These are phyloP conservation scores for Mycteria americana DNA, from an alignment of 2,797 vertebrate species.

Conservation along the genomic window DNA sequence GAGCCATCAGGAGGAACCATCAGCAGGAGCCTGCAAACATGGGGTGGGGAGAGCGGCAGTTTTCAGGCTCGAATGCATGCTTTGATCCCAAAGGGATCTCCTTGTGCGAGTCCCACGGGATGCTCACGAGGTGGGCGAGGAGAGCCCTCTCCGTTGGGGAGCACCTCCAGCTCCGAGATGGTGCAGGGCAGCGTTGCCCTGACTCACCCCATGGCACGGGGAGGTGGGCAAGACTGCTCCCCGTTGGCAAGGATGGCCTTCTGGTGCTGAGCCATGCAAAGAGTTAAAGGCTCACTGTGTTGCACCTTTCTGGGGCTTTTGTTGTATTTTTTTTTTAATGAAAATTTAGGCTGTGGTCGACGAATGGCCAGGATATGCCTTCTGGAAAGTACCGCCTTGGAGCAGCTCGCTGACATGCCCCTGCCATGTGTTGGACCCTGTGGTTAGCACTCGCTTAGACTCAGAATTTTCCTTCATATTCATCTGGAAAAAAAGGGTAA, in stretches of 20 bases:
- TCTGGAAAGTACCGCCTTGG: constrained; percentile 39
- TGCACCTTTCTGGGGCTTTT: not conserved
- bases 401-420: not conserved
- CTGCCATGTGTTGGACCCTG: not conserved
- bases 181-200: not conserved
- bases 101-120: not conserved
- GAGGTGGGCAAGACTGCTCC: rapidly evolving
- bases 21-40: not conserved
- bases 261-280: not conserved
- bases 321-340: not conserved
- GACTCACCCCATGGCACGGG: rapidly evolving
- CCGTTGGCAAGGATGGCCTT: not conserved
- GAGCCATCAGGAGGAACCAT: not conserved
- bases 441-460: not conserved
- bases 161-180: not conserved
- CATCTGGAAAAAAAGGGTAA: constrained; percentile 42
- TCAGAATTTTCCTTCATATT: constrained; percentile 48
- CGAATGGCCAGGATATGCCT: not conserved
- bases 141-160: not conserved
- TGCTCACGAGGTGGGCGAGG: not conserved
- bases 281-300: not conserved
- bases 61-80: not conserved
- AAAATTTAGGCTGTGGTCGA: not conserved
- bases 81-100: not conserved
- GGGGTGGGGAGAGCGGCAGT: not conserved